Evolutionary conservation across 2,113 vertebrate species (phyloP).

Genomic region (Salvator merianae): DNA sequence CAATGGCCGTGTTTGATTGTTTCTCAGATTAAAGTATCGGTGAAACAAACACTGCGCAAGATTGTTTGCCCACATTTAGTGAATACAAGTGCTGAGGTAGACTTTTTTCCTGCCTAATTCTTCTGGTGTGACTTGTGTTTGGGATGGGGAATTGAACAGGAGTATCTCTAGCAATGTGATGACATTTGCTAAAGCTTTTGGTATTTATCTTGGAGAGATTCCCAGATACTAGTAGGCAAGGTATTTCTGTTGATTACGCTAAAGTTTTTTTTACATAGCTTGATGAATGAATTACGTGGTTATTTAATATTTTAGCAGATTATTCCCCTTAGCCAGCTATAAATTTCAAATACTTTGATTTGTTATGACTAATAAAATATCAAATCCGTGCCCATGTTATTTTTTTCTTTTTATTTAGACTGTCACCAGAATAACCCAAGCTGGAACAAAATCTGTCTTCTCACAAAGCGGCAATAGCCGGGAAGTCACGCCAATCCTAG

Average conservation of each 20-base stretch:
- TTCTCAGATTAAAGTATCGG: neutral
- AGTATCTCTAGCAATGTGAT: neutral
- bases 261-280: neutral
- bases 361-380: constrained; percentile 50
- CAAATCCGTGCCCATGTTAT: constrained; percentile 70
- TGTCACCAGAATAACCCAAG: constrained; percentile 92
- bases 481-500: constrained; percentile 91
- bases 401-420: constrained; percentile 74
- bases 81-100: neutral
- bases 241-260: neutral
- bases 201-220: neutral
- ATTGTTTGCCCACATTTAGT: neutral
- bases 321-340: neutral
- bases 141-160: neutral
- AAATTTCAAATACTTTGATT: neutral
- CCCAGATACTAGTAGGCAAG: neutral
- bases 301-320: neutral
- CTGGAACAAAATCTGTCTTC: constrained; percentile 94
- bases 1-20: neutral
- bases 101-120: neutral
- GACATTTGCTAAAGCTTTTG: neutral
- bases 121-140: neutral
- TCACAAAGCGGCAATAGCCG: constrained; percentile 95
- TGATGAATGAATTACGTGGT: neutral
- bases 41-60: neutral